Evolutionary conservation across 1,140 invertebrate species (phyloP).

Genomic region (Hypsibius dujardini): DNA sequence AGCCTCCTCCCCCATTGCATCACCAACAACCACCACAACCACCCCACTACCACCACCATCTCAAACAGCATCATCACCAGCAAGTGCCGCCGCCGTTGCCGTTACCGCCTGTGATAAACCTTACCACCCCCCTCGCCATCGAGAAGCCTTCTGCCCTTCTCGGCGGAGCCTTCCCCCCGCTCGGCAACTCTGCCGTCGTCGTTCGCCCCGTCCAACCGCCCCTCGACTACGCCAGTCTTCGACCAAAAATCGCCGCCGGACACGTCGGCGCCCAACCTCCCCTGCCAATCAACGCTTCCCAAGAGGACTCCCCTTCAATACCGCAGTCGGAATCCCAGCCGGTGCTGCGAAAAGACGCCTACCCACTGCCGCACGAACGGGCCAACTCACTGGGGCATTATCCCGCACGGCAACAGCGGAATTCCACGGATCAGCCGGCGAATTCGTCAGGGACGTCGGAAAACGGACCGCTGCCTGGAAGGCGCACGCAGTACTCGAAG

Average conservation of each 20-base stretch:
- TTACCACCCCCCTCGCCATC: neutral
- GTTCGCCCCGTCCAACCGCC: neutral
- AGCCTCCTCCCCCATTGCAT: too few relatives aligned
- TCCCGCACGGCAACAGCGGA: neutral
- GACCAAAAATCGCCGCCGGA: neutral
- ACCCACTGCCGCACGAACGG: neutral
- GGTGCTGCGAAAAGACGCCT: neutral
- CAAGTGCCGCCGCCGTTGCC: too few relatives aligned
- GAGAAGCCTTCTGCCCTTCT: neutral
- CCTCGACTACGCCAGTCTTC: neutral
- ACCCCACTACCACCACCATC: too few relatives aligned
- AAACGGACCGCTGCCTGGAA: too few relatives aligned
- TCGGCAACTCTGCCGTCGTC: too few relatives aligned
- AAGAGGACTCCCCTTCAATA: neutral
- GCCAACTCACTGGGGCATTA: constrained; percentile 1
- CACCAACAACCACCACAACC: too few relatives aligned
- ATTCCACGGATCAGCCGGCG: too few relatives aligned
- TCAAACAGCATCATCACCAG: too few relatives aligned
- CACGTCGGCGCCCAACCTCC: too few relatives aligned
- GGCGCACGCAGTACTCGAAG: neutral
- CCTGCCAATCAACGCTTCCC: too few relatives aligned
- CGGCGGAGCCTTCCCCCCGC: constrained; percentile 1
- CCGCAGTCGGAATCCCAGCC: neutral
- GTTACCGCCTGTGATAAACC: too few relatives aligned
- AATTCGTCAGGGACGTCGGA: too few relatives aligned